phyloP scores from a whole-genome alignment of 2,797 vertebrate species.

The Acrocephalus scirpaceus region DNA sequence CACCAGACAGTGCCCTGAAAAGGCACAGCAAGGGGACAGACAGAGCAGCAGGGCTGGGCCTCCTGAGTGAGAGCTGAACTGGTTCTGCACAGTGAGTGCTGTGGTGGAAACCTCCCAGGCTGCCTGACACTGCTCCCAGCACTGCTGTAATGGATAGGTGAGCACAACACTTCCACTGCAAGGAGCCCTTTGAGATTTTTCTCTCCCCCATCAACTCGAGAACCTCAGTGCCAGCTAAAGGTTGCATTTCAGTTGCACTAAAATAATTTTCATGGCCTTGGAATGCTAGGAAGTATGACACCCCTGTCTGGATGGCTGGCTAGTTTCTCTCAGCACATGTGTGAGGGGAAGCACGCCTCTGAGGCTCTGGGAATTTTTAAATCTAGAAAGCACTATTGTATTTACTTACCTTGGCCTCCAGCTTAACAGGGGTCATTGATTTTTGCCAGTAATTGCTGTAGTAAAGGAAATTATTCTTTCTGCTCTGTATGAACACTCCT shows the following conservation, averaged over 20 bases:
- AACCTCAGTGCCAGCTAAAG: not conserved
- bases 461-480: slow-evolving; percentile 51
- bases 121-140: not conserved
- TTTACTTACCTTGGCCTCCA: slow-evolving; percentile 32
- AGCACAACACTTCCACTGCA: not conserved
- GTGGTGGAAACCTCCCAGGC: not conserved
- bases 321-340: not conserved
- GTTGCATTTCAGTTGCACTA: not conserved
- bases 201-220: not conserved
- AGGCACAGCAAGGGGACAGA: not conserved
- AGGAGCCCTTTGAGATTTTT: not conserved
- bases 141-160: not conserved
- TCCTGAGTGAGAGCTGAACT: not conserved
- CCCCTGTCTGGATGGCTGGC: not conserved
- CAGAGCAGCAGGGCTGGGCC: not conserved
- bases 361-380: slow-evolving; percentile 25
- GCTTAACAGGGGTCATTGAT: slow-evolving; percentile 39
- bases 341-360: not conserved
- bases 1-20: not conserved
- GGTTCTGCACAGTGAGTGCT: not conserved
- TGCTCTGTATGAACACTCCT: not conserved
- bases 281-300: not conserved
- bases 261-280: not conserved
- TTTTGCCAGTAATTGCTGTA: slow-evolving; percentile 53
- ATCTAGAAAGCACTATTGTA: not conserved